Evolutionary conservation across 2,888 invertebrate species (phyloP), one percentile per base, ranked within the genome.

Genomic region (Eilema depressum): DNA sequence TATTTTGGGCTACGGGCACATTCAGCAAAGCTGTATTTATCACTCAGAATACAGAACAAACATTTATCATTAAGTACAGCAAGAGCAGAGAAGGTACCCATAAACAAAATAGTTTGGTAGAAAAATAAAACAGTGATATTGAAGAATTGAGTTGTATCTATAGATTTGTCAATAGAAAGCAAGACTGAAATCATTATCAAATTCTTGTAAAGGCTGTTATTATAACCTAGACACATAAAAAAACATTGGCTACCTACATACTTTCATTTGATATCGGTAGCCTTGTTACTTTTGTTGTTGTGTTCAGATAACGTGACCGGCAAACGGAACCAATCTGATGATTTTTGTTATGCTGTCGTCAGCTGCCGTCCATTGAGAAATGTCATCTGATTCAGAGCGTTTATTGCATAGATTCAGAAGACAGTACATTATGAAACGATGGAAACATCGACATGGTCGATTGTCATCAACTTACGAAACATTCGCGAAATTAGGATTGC

Each of bases 401-500:
- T 59, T 61, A 28, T 71, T 71, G 30, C 41, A 28, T 47, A 66
- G 57, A 70, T 41, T 41, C 28, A 30, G 26, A 60, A 68, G 11
- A 47, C 30, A 73, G 68, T 63, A 64, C 71, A 65, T 81, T 75
- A 74, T 65, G 80, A 84, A 82, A 74, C 73, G 75, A 81, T 81
- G 73, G 71, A 80, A 76, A 68, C 68, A 68, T 70, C 69, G 69
- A 33, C 37, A 69, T 37, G 66, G 74, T 75, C 64, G 47, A 68
- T 70, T 64, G 76, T 73, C 71, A 63, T 71, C 72, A 72, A 61
- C 71, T 83, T 79, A 77, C 77, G 74, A 72, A 75, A 82, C 69
- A 71, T 75, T 85, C 85, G 78, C 83, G 81, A 85, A 83, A 25
- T 82, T 53, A 20, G 53, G 47, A 47, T 47, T 47, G 59, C 14